Base-by-base conservation (phyloP, 1,140 invertebrate species). In the Aphis gossypii region DNA sequence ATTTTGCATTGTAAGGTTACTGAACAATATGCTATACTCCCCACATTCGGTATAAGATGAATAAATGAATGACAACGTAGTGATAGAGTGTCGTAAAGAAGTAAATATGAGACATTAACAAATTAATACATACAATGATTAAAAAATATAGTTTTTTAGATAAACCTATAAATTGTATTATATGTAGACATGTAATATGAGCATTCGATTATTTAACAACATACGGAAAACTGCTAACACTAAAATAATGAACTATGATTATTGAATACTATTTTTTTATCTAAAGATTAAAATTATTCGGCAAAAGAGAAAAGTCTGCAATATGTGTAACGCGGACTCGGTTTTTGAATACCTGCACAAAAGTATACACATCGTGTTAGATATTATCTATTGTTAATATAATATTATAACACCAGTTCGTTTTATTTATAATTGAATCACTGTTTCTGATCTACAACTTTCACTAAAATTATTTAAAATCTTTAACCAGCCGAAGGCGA, bases 391-490 rank as follows among this genome's bases (percentile, higher is more conserved):
- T 83, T 83, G 35, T 83, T 82, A 38, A 8, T 82, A 38, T 6
- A 8, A n/a, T 38, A 82, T 82, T 41, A 51, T n/a, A 76, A 76
- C 60, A 35, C 46, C 44, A n/a, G 87, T 88, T 54, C 9, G 14
- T 30, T 18, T 23, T n/a, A 76, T 68, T 18, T 68, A 76, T 20
- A 54, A 20, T 20, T 35, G 30, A 51, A 88, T 88, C 44, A 2
- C 7, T 21, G 20, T 88, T 88, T 88, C n/a, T 88, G 87, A 35
- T 51, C 30, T 51, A 88, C 30, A 54, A 20, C 87, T 88, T 88
- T 88, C 87, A 88, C 87, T 54, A 35, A 51, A 88, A 88, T 88
- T 88, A 51, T 88, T 88, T 35, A 88, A 88, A 88, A 88, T 51
- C n/a, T n/a, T 88, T 51, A 38, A 51, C 20, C 21, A 88, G 46